Evolutionary conservation across 2,113 vertebrate species (phyloP).

Genomic region (Festucalex cinctus): DNA sequence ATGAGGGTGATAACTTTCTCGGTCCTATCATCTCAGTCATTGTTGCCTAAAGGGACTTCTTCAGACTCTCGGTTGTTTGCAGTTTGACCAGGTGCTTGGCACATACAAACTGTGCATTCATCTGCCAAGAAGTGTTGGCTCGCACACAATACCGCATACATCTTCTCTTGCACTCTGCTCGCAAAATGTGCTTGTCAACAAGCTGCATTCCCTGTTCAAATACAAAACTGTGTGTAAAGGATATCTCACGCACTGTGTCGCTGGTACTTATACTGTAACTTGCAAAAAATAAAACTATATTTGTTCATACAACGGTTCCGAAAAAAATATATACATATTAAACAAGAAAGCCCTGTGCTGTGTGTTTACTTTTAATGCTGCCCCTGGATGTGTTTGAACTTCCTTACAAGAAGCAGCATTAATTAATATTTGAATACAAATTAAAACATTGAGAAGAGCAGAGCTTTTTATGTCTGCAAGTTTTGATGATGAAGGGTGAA

Average conservation of each 20-base stretch:
- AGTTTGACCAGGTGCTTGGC: conserved; percentile 79
- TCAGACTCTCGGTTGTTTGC: conserved; percentile 76
- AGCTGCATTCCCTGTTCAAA: conserved; percentile 3
- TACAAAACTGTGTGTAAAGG: not conserved
- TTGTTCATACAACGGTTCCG: not conserved
- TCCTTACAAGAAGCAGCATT: conserved; percentile 41
- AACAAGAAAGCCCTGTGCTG: conserved; percentile 3
- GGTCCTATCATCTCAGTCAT: conserved; percentile 61
- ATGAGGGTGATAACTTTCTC: conserved; percentile 54
- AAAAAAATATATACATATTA: conserved; percentile 2
- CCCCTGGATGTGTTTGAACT: conserved; percentile 35
- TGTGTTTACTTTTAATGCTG: conserved; percentile 12
- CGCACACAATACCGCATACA: conserved; percentile 62
- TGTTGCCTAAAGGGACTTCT: conserved; percentile 68
- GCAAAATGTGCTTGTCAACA: conserved; percentile 35
- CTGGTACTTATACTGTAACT: not conserved
- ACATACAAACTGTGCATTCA: conserved; percentile 51
- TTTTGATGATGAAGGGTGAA: conserved; percentile 8
- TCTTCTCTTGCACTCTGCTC: conserved; percentile 54
- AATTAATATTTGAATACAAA: conserved; percentile 56
- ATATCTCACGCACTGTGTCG: not conserved
- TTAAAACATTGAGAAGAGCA: conserved; percentile 35
- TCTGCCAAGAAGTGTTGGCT: conserved; percentile 72
- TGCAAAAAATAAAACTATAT: conserved; percentile 3
- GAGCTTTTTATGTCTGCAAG: conserved; percentile 18